Evolutionary conservation across 2,797 vertebrate species (phyloP).

Genomic region (Miichthys miiuy): DNA sequence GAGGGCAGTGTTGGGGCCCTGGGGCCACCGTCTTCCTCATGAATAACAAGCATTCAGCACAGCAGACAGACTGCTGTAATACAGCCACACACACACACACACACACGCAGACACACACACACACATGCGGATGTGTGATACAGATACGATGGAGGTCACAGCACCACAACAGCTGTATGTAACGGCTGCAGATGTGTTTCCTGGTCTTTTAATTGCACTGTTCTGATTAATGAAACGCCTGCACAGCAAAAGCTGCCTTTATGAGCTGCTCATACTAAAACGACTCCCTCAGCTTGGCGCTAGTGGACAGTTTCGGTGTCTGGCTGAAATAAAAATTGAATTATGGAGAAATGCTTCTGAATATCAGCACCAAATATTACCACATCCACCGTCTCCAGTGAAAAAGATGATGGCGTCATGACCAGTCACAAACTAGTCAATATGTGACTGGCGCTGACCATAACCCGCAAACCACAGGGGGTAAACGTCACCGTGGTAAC

Average conservation of each 20-base stretch:
- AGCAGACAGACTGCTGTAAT: constrained; percentile 66
- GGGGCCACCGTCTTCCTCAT: constrained; percentile 67
- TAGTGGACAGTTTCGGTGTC: background rate
- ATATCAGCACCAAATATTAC: background rate
- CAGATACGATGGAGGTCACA: background rate
- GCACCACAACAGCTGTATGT: background rate
- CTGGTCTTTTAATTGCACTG: background rate
- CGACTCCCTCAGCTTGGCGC: background rate
- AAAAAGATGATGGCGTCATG: background rate
- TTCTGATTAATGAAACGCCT: background rate
- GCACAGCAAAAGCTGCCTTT: background rate
- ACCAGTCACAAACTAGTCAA: background rate
- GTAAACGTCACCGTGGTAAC: constrained; percentile 46
- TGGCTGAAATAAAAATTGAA: background rate
- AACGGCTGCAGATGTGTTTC: background rate
- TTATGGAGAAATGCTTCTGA: background rate
- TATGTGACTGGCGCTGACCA: constrained; percentile 2
- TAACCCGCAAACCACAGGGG: constrained; percentile 14
- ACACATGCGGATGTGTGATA: constrained; percentile 7
- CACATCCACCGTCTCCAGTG: background rate
- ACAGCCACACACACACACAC: constrained; percentile 19
- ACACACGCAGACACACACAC: constrained; percentile 18
- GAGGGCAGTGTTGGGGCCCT: constrained; percentile 70
- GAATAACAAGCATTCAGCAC: constrained; percentile 81
- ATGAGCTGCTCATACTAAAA: background rate